Evolutionary conservation across 2,888 invertebrate species (phyloP), one percentile per base, ranked within the genome.

Genomic region (Drosophila eohydei): DNA sequence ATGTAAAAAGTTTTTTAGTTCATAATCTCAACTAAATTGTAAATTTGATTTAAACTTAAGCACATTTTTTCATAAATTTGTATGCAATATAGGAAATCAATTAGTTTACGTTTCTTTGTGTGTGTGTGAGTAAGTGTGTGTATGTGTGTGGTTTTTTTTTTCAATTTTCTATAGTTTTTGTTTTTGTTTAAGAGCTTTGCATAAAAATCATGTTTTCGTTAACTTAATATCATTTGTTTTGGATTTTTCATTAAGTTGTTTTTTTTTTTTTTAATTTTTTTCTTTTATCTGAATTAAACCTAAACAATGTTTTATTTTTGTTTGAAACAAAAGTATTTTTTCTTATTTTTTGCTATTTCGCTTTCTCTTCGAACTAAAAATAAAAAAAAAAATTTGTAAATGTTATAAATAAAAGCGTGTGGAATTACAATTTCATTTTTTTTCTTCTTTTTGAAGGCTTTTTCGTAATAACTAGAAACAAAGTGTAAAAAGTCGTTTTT

Each of bases 1-100:
- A 62, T 80, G 83, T 73, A 73, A 76, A 71, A 81, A 62, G 66
- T 83, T 70, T 51, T 48, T 64, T 75, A 73, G 84, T 78, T 72
- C 68, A 74, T 89, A 89, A 83, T 89, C 83, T 84, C 88, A 84
- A 84, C 89, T 87, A 78, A 84, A 87, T 89, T 81, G 89, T 89
- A 84, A 84, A 84, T 89, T 84, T 84, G 73, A 87, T 89, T 89
- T 89, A 84, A 83, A 84, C 89, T 89, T 89, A 83, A 87, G 83
- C 89, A 89, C 88, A 83, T 78, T 77, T 80, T 83, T 82, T 70
- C 76, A 70, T 82, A 82, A 78, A 80, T 83, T 87, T 89, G 81
- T 89, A 82, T 85, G 88, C 63, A 78, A 79, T 82, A 85, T 82
- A 85, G 86, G 86, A 83, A 88, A 83, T 88, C 63, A 80, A 85